phyloP scores from a whole-genome alignment of 2,888 invertebrate genomes.

The Acheta domesticus region DNA sequence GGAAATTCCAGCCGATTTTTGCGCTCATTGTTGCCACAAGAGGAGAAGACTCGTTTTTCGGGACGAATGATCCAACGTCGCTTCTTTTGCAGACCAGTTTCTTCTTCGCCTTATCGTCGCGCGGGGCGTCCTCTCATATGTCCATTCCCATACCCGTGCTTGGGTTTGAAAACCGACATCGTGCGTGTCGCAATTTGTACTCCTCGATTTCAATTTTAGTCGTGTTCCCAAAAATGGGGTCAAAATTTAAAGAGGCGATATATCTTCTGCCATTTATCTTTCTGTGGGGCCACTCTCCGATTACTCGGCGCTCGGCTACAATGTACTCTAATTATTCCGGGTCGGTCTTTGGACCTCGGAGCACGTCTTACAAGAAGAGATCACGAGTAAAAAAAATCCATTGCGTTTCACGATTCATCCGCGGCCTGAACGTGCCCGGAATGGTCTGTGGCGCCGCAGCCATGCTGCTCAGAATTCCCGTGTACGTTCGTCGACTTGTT shows the following conservation, averaged over 20 bases:
- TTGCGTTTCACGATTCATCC: slow-evolving; percentile 10
- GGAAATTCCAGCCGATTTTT: too few relatives aligned
- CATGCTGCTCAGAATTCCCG: not conserved
- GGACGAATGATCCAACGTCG: too few relatives aligned
- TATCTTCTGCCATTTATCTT: not conserved
- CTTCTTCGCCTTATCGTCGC: too few relatives aligned
- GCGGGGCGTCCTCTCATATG: too few relatives aligned
- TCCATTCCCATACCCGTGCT: too few relatives aligned
- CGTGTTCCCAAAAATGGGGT: not conserved
- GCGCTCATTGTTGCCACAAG: too few relatives aligned
- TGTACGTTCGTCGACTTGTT: not conserved
- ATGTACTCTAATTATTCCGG: slow-evolving; percentile 18
- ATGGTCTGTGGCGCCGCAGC: not conserved
- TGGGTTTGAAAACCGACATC: too few relatives aligned
- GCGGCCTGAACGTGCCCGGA: not conserved
- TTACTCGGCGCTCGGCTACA: not conserved
- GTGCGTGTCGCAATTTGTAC: not conserved
- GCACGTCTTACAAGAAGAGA: slow-evolving; percentile 4
- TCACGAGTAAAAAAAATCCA: slow-evolving; percentile 5
- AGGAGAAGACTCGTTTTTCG: too few relatives aligned
- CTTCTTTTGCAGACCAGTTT: too few relatives aligned
- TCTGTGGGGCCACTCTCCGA: not conserved
- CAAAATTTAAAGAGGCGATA: not conserved
- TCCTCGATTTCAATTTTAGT: not conserved
- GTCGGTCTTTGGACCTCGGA: not conserved